Evolutionary conservation across 2,888 invertebrate genomes (phyloP), one percentile per base, ranked within the genome.

Genomic region (Acleris holmiana): DNA sequence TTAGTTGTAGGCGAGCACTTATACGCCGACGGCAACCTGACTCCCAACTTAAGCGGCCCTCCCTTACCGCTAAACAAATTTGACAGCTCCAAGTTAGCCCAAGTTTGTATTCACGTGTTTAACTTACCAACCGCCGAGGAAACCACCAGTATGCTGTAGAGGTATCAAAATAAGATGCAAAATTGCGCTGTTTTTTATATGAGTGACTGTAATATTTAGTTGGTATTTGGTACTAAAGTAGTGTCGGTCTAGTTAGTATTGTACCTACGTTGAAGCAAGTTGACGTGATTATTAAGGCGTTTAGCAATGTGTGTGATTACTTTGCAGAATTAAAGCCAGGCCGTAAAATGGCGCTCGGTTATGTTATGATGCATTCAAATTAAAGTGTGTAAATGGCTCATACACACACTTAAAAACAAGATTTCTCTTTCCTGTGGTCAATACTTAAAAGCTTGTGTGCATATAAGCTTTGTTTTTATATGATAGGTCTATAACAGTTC

Each of bases 51-150:
- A 83, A 84, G 83, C 86, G 81, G 82, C 86, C 87, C 88, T 85
- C 86, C 86, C 83, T 84, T 80, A 86, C 91, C 90, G 85, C 91
- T 91, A 89, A 91, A 91, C 91, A 91, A 91, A 91, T 92, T 91
- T 92, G 92, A 91, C 91, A 91, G 92, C 90, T 88, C 81, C 78
- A 89, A 91, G 84, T 91, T 91, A 86, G 85, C 78, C 82, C 78
- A 89, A 91, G 88, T 90, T 90, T 84, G 83, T 82, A 84, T 82
- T 85, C 82, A 83, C 77, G 78, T 78, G 76, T 76, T 77, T 84
- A 80, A 81, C 67, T 76, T 86, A 72, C 62, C 65, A 67, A 68
- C 70, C 59, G 40, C 51, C 60, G 35, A 56, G 44, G 35, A 62
- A 69, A 73, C 59, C 19, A 40, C 40, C 4, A 19, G 6, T 49